Evolutionary conservation across 2,888 invertebrate genomes (phyloP), one percentile per base, ranked within the genome.

Genomic region (Andrena chrysosceles): DNA sequence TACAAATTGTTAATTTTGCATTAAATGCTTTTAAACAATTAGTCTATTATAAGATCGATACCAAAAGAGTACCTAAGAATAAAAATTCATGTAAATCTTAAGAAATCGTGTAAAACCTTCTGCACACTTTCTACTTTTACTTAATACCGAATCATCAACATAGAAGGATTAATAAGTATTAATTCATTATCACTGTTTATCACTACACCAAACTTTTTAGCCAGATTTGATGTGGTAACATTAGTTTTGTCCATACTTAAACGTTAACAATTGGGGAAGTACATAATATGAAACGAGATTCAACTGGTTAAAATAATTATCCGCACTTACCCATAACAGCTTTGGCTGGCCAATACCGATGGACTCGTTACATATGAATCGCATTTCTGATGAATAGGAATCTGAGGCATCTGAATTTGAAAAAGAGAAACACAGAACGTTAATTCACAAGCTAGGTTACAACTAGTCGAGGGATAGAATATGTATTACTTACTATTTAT

Each of bases 261-360:
- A 42, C 56, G 48, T 8, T 20, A 5, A 63, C 48, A 33, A 23
- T 26, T 26, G 10, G 31, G 35, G n/a, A 63, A 72, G 7, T 23
- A 26, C 2, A 2, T 29, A 72, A n/a, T 10, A 54, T 20, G 1
- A 16, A n/a, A 56, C 62, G 2, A 29, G 10, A 29, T 54, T 35
- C 23, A n/a, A 54, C 29, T 2, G 16, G 26, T 42, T 29, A 10
- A 64, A 48, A 42, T 42, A 49, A 66, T 70, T 52, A 70, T 59
- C 69, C 33, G 73, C 33, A 91, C 92, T 91, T 74, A 92, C 92
- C 91, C 83, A 82, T 20, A 84, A 33, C 49, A 91, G 63, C 56
- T 63, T 84, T 26, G 92, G 92, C 60, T 74, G 68, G 10, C 91
- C 92, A 68, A 90, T 86, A 20, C 88, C 91, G 13, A 83, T 80